Percentiles rank a stretch among this genome's conserved stretches.
These are phyloP conservation scores for Petromus typicus DNA, from an alignment of 2,113 vertebrate species.

Conservation along the genomic window DNA sequence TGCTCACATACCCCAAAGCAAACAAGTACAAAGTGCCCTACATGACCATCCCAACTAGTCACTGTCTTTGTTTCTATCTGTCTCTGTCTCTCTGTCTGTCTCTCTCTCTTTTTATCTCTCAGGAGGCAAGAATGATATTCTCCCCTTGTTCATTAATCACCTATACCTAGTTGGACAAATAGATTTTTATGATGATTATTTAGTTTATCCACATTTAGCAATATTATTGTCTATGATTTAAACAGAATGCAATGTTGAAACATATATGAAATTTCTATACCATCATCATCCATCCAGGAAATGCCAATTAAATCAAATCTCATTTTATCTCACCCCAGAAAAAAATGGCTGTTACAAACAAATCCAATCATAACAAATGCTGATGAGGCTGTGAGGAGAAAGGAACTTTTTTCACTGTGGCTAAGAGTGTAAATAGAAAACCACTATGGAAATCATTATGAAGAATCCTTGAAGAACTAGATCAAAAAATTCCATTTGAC, in stretches of 20 bases:
- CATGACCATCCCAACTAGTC: background rate
- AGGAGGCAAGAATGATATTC: background rate
- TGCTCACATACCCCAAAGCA: background rate
- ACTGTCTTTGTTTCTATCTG: background rate
- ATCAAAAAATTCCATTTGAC: background rate
- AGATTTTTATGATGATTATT: background rate
- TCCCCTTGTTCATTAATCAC: background rate
- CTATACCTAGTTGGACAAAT: background rate
- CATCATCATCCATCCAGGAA: background rate
- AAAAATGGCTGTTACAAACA: background rate
- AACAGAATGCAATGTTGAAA: background rate
- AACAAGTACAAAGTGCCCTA: background rate
- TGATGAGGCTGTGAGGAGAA: background rate
- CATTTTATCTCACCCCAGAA: background rate
- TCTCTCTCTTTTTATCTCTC: background rate
- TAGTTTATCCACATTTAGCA: background rate
- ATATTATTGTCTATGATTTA: background rate
- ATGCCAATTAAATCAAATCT: background rate
- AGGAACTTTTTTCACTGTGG: background rate
- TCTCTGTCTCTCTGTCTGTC: background rate
- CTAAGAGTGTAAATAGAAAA: background rate
- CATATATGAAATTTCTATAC: background rate
- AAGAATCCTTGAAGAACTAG: too few species aligned
- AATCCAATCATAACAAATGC: background rate
- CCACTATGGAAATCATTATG: background rate